A percentile compares a stretch with the other conserved stretches of the same genome.
These are phyloP conservation scores for Mythimna vitellina DNA, from an alignment of 2,888 invertebrate genomes.

Conservation along the genomic window DNA sequence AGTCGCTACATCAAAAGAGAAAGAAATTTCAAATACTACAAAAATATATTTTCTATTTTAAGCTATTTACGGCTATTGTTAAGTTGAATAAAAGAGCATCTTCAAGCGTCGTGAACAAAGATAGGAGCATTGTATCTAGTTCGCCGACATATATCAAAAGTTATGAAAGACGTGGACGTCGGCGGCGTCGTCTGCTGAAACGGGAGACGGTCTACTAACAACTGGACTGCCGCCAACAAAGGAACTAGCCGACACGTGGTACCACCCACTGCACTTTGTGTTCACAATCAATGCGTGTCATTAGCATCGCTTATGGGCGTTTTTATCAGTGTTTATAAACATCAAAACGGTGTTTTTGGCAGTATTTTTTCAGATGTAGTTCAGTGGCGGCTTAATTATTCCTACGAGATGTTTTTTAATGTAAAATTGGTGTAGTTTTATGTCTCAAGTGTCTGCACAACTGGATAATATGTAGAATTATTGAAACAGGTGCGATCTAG, in stretches of 20 bases:
- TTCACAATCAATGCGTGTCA: conserved; percentile 29
- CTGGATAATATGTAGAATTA: no score
- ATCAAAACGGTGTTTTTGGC: background rate
- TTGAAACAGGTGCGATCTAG: no score
- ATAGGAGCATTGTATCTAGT: conserved; percentile 56
- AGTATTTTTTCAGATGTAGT: no score
- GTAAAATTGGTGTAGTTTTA: no score
- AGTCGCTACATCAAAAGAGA: background rate
- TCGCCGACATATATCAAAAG: conserved; percentile 66
- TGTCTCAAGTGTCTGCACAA: no score
- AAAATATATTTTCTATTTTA: background rate
- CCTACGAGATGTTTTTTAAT: no score
- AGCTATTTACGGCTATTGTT: conserved; percentile 26
- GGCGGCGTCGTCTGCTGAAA: conserved; percentile 63
- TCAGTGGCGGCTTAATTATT: no score
- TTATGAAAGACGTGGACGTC: conserved; percentile 60
- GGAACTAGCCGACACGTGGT: conserved; percentile 56
- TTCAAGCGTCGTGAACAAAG: conserved; percentile 43
- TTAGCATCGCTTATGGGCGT: background rate
- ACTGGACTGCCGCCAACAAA: conserved; percentile 73
- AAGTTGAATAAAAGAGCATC: conserved; percentile 35
- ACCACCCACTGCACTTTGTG: conserved; percentile 53
- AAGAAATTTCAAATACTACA: background rate
- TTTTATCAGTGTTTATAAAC: background rate
- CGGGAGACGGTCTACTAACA: conserved; percentile 67